These are phyloP conservation scores for Amblyjoppa fuscipennis DNA, from an alignment of 2,888 invertebrate genomes.

Conservation along the genomic window DNA sequence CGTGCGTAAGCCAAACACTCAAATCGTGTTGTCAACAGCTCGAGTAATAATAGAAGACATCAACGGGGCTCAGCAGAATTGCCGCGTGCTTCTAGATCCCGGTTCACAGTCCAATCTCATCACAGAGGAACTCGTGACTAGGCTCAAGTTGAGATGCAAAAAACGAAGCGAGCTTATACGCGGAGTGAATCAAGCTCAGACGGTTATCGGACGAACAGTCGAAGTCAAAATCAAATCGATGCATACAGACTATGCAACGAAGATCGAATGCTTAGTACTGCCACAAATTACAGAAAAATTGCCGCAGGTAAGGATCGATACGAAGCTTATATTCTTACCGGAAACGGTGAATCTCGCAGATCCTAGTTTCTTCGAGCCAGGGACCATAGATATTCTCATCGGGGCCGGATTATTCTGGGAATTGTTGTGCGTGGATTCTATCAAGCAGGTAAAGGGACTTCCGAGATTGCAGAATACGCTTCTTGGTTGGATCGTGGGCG, in stretches of 20 bases:
- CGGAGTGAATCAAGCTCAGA: constrained; percentile 53
- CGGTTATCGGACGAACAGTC: constrained; percentile 30
- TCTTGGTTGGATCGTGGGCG: constrained; percentile 60
- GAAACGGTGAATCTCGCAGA: constrained; percentile 58
- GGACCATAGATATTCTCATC: constrained; percentile 50
- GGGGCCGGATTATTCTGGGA: constrained; percentile 64
- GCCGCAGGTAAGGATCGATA: constrained; percentile 55
- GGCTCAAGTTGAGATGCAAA: constrained; percentile 52
- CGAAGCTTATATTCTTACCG: constrained; percentile 43
- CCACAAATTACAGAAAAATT: constrained; percentile 57
- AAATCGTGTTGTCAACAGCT: constrained; percentile 67
- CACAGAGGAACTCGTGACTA: constrained; percentile 49
- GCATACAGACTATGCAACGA: constrained; percentile 44
- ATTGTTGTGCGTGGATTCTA: constrained; percentile 55
- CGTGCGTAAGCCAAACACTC: constrained; percentile 23
- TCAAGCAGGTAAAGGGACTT: constrained; percentile 21
- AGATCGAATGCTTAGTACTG: constrained; percentile 61
- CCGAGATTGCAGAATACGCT: constrained; percentile 54
- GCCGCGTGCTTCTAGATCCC: constrained; percentile 63
- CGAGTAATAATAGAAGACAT: constrained; percentile 56
- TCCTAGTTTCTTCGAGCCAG: constrained; percentile 60
- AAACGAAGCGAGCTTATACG: constrained; percentile 45
- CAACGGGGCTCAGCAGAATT: constrained; percentile 43
- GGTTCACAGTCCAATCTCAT: constrained; percentile 69
- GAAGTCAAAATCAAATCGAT: constrained; percentile 56